Evolutionary conservation across 2,888 invertebrate genomes (phyloP).

Genomic region (Apodemia zela): DNA sequence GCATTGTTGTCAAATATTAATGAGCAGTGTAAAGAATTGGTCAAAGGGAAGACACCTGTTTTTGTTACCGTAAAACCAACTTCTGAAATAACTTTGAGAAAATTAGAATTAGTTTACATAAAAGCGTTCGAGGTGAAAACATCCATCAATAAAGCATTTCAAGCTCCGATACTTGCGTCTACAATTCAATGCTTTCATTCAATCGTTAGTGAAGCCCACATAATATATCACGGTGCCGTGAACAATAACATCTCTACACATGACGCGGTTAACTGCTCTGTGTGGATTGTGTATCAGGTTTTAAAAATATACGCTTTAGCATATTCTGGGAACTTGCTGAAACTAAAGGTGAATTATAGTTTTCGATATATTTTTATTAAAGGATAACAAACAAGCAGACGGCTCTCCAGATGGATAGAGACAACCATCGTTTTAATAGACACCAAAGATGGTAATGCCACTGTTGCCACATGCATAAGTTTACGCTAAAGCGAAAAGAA

Average conservation of each 20-base stretch:
- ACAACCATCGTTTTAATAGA: no score
- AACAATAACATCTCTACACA: conserved; percentile 42
- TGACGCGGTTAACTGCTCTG: conserved; percentile 49
- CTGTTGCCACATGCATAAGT: no score
- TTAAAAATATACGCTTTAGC: conserved; percentile 54
- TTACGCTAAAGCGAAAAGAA: no score
- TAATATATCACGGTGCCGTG: conserved; percentile 55
- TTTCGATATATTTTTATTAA: not conserved
- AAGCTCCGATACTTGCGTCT: conserved; percentile 51
- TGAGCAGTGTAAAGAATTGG: conserved; percentile 38
- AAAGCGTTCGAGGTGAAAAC: conserved; percentile 48
- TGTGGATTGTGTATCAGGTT: conserved; percentile 61
- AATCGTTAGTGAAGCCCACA: conserved; percentile 58
- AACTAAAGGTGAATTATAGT: conserved; percentile 44
- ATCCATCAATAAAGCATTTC: conserved; percentile 50
- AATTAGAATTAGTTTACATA: conserved; percentile 49
- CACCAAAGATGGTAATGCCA: no score
- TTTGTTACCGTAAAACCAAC: conserved; percentile 33
- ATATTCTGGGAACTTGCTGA: conserved; percentile 48
- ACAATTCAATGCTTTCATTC: conserved; percentile 59
- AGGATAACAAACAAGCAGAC: no score
- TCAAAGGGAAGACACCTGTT: conserved; percentile 27
- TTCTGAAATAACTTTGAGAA: conserved; percentile 39
- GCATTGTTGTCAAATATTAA: conserved; percentile 47
- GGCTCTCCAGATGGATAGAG: no score